Percentiles rank a stretch among this genome's conserved stretches.
These are phyloP conservation scores for Danionella cerebrum DNA, from an alignment of 2,113 vertebrate species.

Conservation along the genomic window DNA sequence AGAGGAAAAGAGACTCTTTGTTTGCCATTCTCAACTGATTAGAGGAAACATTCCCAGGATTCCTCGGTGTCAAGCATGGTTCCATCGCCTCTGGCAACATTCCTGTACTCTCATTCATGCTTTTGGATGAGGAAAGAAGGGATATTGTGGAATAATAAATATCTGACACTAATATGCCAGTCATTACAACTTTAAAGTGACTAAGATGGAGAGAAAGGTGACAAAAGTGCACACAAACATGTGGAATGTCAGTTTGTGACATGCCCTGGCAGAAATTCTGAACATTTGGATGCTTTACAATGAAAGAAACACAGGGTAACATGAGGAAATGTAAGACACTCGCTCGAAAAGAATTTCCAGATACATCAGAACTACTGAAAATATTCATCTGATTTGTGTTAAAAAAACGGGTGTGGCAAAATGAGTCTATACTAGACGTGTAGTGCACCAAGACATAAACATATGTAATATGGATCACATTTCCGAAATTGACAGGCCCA, in stretches of 20 bases:
- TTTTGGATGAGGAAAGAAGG: conserved; percentile 55
- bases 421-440: too few species aligned
- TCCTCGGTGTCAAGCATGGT: conserved; percentile 49
- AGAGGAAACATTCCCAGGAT: conserved; percentile 59
- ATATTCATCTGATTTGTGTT: too few species aligned
- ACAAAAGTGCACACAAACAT: background rate
- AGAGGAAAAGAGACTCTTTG: conserved; percentile 59
- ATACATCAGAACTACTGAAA: too few species aligned
- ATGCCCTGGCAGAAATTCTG: background rate
- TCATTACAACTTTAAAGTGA: background rate
- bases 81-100: conserved; percentile 53
- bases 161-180: background rate
- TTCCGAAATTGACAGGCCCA: too few species aligned
- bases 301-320: too few species aligned
- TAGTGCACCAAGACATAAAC: too few species aligned
- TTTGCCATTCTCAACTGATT: conserved; percentile 44
- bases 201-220: background rate
- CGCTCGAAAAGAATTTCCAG: too few species aligned
- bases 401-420: too few species aligned
- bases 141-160: conserved; percentile 45
- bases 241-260: background rate
- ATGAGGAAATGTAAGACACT: too few species aligned
- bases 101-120: conserved; percentile 55
- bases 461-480: too few species aligned
- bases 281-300: too few species aligned